Evolutionary conservation across 2,888 invertebrate species (phyloP), one percentile per base, ranked within the genome.

Genomic region (Ennomos erosarius): DNA sequence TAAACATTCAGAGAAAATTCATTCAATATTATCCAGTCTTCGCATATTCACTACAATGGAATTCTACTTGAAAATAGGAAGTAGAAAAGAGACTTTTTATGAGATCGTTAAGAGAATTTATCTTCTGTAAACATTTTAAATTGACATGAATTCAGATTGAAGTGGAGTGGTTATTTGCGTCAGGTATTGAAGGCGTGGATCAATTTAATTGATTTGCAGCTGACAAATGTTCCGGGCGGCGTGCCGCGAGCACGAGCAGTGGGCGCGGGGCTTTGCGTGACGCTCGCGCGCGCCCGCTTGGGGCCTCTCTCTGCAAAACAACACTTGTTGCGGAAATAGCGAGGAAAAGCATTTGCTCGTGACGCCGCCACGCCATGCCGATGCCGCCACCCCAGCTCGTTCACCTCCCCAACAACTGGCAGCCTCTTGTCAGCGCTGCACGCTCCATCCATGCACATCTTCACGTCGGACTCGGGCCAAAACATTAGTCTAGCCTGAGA

Each of bases 301-400:
- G 88, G 79, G 88, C 90, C 90, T 85, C 88, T 84, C 81, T 82
- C 82, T 81, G 84, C 88, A 85, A 88, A 90, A 89, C 88, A 90
- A 88, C 89, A 89, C 88, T 91, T 86, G 89, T 86, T 86, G 90
- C 89, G 86, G 89, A 90, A 90, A 90, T 89, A 90, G 90, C 87
- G 84, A 80, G 81, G 84, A 85, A 85, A 85, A 85, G 77, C 79
- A 82, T 79, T 81, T 81, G 82, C 78, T 81, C 76, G 77, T 73
- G 68, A 68, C 74, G 62, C 61, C 50, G 69, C 70, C 75, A 74
- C 68, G 71, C 72, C 73, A 68, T n/a, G n/a, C n/a, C n/a, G 68
- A 68, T 73, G 62, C 61, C 50, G 69, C 70, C 75, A 74, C 68
- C 71, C 72, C 73, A 68, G 81, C 80, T 66, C 84, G 78, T 85